Conservation (phyloP, 2,113 vertebrate species). For the Pandion haliaetus region DNA sequence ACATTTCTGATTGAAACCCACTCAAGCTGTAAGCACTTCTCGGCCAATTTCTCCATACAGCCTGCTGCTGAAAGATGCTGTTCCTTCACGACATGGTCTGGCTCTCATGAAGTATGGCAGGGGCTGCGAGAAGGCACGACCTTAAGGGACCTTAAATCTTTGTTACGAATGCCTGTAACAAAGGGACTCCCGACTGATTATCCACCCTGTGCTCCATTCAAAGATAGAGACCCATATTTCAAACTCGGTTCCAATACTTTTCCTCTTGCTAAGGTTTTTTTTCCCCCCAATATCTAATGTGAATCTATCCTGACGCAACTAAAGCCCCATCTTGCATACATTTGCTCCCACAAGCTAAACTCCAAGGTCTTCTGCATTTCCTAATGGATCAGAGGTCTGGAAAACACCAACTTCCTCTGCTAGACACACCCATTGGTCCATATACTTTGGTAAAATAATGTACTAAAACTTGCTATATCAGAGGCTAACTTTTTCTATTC, state of each 20-base stretch:
- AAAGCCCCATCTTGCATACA: not conserved
- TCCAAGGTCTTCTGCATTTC: not conserved
- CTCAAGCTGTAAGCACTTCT: not conserved
- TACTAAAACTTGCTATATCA: not conserved
- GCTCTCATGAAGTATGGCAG: not conserved
- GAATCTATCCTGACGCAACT: not conserved
- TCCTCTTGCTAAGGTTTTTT: not conserved
- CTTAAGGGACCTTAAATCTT: not conserved
- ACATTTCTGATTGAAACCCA: not conserved
- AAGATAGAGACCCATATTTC: not conserved
- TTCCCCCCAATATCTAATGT: rapidly evolving
- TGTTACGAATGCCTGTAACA: not conserved
- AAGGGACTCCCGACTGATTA: not conserved
- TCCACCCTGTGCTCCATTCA: not conserved
- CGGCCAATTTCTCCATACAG: not conserved
- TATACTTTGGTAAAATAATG: rapidly evolving
- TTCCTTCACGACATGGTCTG: not conserved
- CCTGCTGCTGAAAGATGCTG: not conserved
- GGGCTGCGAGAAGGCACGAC: not conserved
- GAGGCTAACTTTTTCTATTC: not conserved
- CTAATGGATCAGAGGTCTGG: not conserved
- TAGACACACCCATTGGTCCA: no score
- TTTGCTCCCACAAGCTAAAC: not conserved
- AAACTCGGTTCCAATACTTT: not conserved
- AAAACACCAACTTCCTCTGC: not conserved